These are phyloP conservation scores for Trachemys scripta DNA, from an alignment of 2,113 vertebrate species.

Conservation along the genomic window DNA sequence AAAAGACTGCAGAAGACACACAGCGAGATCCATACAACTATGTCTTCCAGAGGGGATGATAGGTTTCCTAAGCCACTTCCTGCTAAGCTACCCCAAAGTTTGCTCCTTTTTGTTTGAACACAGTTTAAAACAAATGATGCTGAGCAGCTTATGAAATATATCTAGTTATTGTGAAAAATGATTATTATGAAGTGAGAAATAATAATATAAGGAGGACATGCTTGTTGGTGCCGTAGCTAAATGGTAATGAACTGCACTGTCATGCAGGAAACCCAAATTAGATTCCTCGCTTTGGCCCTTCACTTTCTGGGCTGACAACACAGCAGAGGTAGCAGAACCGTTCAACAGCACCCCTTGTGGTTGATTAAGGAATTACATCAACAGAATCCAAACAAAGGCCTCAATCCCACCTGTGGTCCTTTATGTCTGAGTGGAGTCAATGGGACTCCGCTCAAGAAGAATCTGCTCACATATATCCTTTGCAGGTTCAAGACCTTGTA, in stretches of 20 bases:
- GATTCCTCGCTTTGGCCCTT: not conserved
- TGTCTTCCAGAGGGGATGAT: not conserved
- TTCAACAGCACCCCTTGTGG: not conserved
- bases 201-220: not conserved
- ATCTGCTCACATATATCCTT: not conserved
- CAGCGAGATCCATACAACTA: not conserved
- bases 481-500: not conserved
- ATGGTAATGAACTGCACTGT: not conserved
- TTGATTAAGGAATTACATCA: not conserved
- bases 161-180: not conserved
- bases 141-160: not conserved
- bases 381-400: not conserved
- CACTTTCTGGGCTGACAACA: rapidly evolving
- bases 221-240: not conserved
- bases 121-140: rapidly evolving
- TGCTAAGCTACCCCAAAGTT: not conserved
- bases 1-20: not conserved
- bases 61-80: not conserved
- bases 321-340: not conserved
- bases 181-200: not conserved
- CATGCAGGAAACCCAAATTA: not conserved
- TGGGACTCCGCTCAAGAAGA: not conserved
- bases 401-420: not conserved
- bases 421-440: not conserved
- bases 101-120: not conserved